Percentiles rank a stretch among this genome's conserved stretches.
Evolutionary conservation across 2,113 vertebrate genomes (phyloP).

Genomic region (Pelusios castaneus): DNA sequence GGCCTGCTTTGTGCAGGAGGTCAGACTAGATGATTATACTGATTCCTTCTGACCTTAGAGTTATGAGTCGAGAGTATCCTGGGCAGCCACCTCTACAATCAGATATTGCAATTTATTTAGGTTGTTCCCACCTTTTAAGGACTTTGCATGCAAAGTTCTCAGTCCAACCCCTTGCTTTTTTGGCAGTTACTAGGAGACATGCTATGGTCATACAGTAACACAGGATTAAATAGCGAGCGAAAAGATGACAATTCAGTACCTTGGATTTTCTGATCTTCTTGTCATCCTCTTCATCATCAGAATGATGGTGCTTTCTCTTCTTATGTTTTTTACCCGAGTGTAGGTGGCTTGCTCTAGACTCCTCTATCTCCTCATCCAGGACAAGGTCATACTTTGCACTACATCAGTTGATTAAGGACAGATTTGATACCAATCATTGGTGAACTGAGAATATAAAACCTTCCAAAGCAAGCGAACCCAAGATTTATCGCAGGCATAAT

Average conservation of each 20-base stretch:
- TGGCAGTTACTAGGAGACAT: not conserved
- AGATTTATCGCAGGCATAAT: not conserved
- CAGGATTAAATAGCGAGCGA: not conserved
- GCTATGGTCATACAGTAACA: not conserved
- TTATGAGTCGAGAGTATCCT: not conserved
- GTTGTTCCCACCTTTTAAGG: not conserved
- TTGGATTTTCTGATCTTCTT: slow-evolving; percentile 86
- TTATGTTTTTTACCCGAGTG: slow-evolving; percentile 87
- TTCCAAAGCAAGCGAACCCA: not conserved
- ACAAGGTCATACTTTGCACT: slow-evolving; percentile 92
- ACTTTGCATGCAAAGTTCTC: not conserved
- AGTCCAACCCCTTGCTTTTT: not conserved
- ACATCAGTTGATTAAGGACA: slow-evolving; percentile 76
- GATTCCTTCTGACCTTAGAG: too few species aligned
- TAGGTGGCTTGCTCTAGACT: slow-evolving; percentile 71
- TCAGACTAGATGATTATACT: too few species aligned
- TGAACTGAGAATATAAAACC: not conserved
- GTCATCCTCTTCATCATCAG: slow-evolving; percentile 87
- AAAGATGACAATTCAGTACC: slow-evolving; percentile 67
- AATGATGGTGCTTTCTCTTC: slow-evolving; percentile 86
- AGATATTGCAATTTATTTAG: not conserved
- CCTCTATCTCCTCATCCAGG: slow-evolving; percentile 84
- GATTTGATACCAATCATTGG: not conserved
- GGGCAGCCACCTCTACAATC: not conserved
- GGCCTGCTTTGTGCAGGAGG: too few species aligned